phyloP scores from a whole-genome alignment of 2,113 vertebrate genomes.

The Rhombomys opimus region DNA sequence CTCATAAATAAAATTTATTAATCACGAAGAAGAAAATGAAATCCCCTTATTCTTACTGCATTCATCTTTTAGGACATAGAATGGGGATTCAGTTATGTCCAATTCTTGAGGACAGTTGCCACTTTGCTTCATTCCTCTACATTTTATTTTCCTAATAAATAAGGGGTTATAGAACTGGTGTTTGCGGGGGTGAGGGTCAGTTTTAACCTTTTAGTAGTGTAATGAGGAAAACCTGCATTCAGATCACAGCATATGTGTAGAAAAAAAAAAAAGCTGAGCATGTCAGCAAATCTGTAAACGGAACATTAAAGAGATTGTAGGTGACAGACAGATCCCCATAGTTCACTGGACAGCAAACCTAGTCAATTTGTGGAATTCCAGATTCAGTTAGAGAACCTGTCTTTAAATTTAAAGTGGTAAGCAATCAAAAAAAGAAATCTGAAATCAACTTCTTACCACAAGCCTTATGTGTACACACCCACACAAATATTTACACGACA shows the following conservation, averaged over 20 bases:
- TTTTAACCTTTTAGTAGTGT: neutral
- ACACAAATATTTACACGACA: neutral
- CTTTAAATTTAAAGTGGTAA: neutral
- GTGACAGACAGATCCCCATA: neutral
- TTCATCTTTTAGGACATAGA: neutral
- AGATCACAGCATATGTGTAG: neutral
- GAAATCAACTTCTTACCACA: neutral
- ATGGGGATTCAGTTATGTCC: neutral
- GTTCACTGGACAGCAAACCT: neutral
- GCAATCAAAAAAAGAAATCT: neutral
- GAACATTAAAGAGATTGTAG: neutral
- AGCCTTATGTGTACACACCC: neutral
- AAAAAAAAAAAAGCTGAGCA: no score
- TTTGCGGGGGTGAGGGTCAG: neutral
- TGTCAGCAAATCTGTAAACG: no score
- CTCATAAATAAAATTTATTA: constrained; percentile 77
- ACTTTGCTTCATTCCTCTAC: accelerated
- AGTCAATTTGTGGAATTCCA: neutral
- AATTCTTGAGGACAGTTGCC: accelerated
- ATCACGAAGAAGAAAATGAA: constrained; percentile 36
- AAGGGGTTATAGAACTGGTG: neutral
- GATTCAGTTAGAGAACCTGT: neutral
- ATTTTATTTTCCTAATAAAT: neutral
- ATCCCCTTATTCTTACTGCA: neutral
- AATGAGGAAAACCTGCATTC: neutral